Conservation (phyloP, 2,113 vertebrate genomes). For the Epinephelus fuscoguttatus region DNA sequence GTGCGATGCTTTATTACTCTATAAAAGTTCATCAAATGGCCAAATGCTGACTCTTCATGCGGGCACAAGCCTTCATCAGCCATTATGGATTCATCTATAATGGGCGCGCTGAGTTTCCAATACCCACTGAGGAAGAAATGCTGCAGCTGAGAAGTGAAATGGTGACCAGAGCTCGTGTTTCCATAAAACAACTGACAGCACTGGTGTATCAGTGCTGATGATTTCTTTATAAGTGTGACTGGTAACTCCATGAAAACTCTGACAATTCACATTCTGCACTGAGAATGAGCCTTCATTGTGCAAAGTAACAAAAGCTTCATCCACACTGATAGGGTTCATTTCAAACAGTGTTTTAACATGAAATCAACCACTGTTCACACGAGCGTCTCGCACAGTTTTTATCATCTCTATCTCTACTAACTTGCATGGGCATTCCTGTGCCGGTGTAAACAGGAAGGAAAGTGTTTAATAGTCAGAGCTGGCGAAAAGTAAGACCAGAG, state of each 20-base stretch:
- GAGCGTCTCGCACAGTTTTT: too few species aligned
- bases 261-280: neutral
- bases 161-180: constrained; percentile 18
- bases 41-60: constrained; percentile 64
- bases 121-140: constrained; percentile 23
- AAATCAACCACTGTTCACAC: too few species aligned
- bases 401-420: too few species aligned
- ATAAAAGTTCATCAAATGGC: constrained; percentile 17
- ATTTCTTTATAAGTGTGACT: neutral
- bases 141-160: constrained; percentile 51
- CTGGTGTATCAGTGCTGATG: neutral
- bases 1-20: constrained; percentile 31
- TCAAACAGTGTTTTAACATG: too few species aligned
- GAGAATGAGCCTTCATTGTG: neutral
- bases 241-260: constrained; percentile 17
- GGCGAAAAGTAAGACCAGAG: too few species aligned
- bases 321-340: too few species aligned
- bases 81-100: constrained; percentile 37
- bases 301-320: neutral
- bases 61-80: constrained; percentile 58
- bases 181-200: constrained; percentile 1
- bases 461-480: too few species aligned
- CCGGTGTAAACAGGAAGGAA: too few species aligned
- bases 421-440: too few species aligned
- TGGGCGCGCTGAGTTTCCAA: constrained; percentile 19